Evolutionary conservation across 2,888 invertebrate genomes (phyloP).

Genomic region (Zaprionus bogoriensis): DNA sequence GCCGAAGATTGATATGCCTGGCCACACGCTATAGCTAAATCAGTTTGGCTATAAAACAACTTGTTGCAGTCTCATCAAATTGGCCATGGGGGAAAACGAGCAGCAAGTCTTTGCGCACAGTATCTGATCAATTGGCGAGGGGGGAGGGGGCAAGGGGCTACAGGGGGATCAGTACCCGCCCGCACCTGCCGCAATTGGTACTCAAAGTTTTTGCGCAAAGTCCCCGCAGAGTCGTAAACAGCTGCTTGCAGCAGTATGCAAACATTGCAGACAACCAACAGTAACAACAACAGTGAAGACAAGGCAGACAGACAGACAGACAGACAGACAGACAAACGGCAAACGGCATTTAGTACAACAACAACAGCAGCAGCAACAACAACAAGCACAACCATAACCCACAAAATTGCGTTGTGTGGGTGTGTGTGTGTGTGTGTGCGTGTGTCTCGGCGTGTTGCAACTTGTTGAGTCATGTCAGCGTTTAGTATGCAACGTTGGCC

Average conservation of each 20-base stretch:
- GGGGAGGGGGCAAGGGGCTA: neutral
- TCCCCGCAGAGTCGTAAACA: conserved; percentile 36
- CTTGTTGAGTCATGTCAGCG: conserved; percentile 70
- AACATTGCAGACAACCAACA: conserved; percentile 22
- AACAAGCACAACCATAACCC: conserved; percentile 18
- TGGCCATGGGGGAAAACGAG: conserved; percentile 9
- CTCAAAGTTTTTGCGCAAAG: conserved; percentile 31
- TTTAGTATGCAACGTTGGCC: conserved; percentile 66
- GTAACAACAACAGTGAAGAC: conserved; percentile 6
- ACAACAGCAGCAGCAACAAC: neutral
- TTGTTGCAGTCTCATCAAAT: conserved; percentile 34
- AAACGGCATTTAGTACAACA: too few species aligned
- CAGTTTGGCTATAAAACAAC: conserved; percentile 7
- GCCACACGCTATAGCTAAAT: conserved; percentile 2
- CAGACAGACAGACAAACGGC: too few species aligned
- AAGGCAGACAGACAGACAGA: too few species aligned
- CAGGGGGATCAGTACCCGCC: neutral
- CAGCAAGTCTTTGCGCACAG: conserved; percentile 18
- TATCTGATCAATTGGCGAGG: conserved; percentile 11
- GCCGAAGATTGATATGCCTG: neutral
- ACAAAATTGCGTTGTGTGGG: conserved; percentile 24
- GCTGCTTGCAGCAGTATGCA: conserved; percentile 32
- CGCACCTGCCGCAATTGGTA: conserved; percentile 25
- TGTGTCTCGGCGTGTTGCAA: conserved; percentile 52
- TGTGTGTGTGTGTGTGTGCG: conserved; percentile 14